Base-by-base conservation (phyloP, 2,113 vertebrate genomes). In the Suricata suricatta region DNA sequence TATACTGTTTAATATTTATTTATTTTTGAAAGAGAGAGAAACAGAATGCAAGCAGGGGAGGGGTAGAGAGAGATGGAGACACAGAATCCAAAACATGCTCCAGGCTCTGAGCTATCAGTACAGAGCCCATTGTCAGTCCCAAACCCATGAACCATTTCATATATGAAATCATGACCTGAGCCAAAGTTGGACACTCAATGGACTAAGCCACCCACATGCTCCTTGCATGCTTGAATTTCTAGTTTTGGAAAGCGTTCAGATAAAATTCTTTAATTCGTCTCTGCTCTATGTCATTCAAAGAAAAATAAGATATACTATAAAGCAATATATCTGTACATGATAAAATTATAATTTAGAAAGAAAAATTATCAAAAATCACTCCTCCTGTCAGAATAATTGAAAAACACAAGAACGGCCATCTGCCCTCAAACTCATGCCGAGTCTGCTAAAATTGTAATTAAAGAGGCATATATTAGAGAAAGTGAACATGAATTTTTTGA, bases 301-400 rank as follows among this genome's bases (percentile, higher is more conserved):
- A 76, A 90, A 97, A 90, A 79, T n/a, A 87, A 90, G 89, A 38
- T 88, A 69, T 41, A n/a, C 12, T 81, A 5, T 52, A 90, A 88
- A 47, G 85, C 3, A 74, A 86, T 21, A 86, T 81, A 85, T 68
- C 50, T 41, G 1, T 68, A 38, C 21, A 38, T 66, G 23, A 14
- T 52, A 79, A 86, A 77, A 77, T 77, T 50, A 87, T 68, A 84
- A 92, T 38, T 93, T 68, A 86, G 41, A 23, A 63, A 69, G 29
- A 41, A 64, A 81, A 91, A 57, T 33, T 52, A 54, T 19, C 85
- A 90, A 41, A 60, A n/a, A 72, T 16, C 35, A 7, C 5, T 0
- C 27, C 2, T 95, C 14, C 31, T 17, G 63, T 92, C 9, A 35
- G 15, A 66, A 27, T 85, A 88, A 81, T n/a, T 64, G 29, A n/a